Percentiles rank a stretch among this genome's conserved stretches.
Evolutionary conservation across 2,113 vertebrate genomes (phyloP).

Genomic region (Callipepla californica): DNA sequence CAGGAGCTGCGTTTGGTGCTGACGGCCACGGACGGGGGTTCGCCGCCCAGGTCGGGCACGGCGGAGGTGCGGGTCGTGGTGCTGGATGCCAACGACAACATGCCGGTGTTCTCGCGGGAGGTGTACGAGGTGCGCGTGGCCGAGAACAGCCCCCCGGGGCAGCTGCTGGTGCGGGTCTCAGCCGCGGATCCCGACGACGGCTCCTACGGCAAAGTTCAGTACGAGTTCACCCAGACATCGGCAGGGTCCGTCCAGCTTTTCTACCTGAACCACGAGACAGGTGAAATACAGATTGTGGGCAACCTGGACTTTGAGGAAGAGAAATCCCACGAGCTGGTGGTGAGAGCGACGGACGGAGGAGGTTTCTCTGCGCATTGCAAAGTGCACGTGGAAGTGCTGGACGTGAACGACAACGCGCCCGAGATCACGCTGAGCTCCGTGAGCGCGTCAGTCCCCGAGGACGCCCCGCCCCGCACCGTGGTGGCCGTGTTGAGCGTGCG

Average conservation of each 20-base stretch:
- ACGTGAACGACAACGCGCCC: conserved; percentile 82
- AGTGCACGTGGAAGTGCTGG: conserved; percentile 70
- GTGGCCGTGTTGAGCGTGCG: no score
- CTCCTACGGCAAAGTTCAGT: conserved; percentile 39
- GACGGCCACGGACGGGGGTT: no score
- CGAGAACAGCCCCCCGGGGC: conserved; percentile 10
- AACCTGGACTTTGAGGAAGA: conserved; percentile 62
- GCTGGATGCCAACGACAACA: no score
- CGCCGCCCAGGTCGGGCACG: no score
- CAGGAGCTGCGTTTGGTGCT: no score
- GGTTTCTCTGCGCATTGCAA: conserved; percentile 75
- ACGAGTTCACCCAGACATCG: neutral
- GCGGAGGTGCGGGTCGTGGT: no score
- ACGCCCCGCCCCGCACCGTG: no score
- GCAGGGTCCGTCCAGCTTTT: neutral
- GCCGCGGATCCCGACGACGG: conserved; percentile 66
- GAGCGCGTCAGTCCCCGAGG: no score
- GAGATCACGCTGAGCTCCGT: conserved; percentile 64
- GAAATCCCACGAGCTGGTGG: conserved; percentile 40
- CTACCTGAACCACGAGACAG: no score
- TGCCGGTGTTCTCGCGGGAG: no score
- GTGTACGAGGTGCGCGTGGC: no score
- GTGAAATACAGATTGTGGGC: no score
- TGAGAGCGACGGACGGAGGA: conserved; percentile 53
- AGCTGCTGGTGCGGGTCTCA: neutral